These are phyloP conservation scores for Musca domestica DNA, from an alignment of 1,140 invertebrate genomes.

Conservation along the genomic window DNA sequence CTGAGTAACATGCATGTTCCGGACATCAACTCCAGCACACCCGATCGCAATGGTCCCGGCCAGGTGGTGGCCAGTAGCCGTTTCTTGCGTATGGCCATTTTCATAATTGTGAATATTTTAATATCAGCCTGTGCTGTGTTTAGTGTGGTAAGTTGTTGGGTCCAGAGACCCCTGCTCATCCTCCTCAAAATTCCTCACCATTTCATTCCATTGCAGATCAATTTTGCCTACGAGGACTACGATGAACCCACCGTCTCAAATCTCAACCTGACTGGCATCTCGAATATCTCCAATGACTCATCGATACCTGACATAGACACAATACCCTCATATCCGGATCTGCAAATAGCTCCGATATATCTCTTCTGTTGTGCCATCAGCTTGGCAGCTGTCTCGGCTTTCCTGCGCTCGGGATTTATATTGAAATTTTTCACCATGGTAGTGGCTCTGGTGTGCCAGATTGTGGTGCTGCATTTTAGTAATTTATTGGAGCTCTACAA, in stretches of 20 bases:
- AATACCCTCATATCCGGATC: conserved; percentile 19
- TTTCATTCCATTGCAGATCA: conserved; percentile 13
- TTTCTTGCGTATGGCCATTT: conserved; percentile 66
- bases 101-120: conserved; percentile 64
- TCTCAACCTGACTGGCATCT: conserved; percentile 3
- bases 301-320: conserved; percentile 6
- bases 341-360: conserved; percentile 60
- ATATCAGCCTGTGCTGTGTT: conserved; percentile 68
- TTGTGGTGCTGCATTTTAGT: conserved; percentile 62
- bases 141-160: conserved; percentile 67
- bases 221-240: conserved; percentile 16
- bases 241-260: neutral
- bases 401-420: conserved; percentile 78
- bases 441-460: conserved; percentile 64
- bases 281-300: conserved; percentile 5
- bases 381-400: conserved; percentile 76
- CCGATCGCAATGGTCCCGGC: conserved; percentile 50
- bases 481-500: conserved; percentile 66
- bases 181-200: neutral
- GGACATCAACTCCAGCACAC: conserved; percentile 40
- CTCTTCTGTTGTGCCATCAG: conserved; percentile 76
- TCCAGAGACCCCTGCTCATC: neutral
- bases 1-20: conserved; percentile 52
- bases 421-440: conserved; percentile 78
- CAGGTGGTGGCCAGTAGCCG: conserved; percentile 65